Percentiles rank a stretch among this genome's conserved stretches.
Evolutionary conservation across 1,140 invertebrate species (phyloP).

Genomic region (Drosophila funebris): DNA sequence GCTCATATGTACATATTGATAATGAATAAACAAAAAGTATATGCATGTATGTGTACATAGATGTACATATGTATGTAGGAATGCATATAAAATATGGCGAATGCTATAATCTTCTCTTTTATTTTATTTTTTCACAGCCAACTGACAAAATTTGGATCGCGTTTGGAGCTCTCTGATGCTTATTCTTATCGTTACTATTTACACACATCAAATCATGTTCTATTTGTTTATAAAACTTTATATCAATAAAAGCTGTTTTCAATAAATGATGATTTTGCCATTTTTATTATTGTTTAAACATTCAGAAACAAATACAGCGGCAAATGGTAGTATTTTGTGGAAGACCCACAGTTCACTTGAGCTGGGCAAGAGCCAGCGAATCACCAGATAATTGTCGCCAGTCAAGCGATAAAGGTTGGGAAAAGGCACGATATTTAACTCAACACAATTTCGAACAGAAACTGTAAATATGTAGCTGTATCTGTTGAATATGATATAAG

Average conservation of each 20-base stretch:
- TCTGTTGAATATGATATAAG: background rate
- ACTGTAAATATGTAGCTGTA: background rate
- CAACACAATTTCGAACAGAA: background rate
- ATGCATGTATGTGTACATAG: background rate
- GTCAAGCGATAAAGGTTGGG: conserved; percentile 1
- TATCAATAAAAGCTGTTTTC: conserved; percentile 44
- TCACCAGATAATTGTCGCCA: conserved; percentile 27
- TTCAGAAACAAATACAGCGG: background rate
- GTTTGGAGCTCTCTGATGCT: background rate
- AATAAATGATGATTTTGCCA: conserved; percentile 23
- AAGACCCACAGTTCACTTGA: background rate
- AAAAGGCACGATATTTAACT: background rate
- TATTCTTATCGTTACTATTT: conserved; percentile 26
- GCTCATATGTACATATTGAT: conserved; percentile 10
- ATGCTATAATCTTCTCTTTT: conserved; percentile 35
- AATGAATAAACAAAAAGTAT: conserved; percentile 8
- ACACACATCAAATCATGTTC: background rate
- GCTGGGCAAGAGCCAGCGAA: conserved; percentile 9
- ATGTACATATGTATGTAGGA: too few species aligned
- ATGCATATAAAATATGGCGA: conserved; percentile 31
- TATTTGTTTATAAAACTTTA: conserved; percentile 37
- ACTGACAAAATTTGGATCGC: conserved; percentile 19
- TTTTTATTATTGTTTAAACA: conserved; percentile 30
- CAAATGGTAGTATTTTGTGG: background rate
- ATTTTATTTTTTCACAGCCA: conserved; percentile 27